Evolutionary conservation across 2,888 invertebrate genomes (phyloP).

Genomic region (Dioctria rufipes): DNA sequence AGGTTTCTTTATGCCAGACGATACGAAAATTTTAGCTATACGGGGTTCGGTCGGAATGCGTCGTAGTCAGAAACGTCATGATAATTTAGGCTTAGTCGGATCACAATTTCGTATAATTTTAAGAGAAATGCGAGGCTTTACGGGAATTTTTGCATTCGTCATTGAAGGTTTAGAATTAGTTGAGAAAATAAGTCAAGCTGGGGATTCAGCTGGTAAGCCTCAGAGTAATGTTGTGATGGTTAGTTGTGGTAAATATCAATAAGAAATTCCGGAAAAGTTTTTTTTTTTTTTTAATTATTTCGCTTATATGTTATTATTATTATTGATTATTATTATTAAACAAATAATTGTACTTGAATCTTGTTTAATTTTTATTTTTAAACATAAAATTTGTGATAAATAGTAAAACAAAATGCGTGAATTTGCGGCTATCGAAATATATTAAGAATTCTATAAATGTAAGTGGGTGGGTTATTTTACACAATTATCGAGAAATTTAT

Average conservation of each 20-base stretch:
- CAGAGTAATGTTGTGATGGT: constrained; percentile 82
- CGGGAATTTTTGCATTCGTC: constrained; percentile 86
- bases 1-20: constrained; percentile 85
- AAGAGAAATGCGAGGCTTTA: constrained; percentile 87
- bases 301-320: constrained; percentile 3
- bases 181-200: constrained; percentile 83
- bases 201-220: constrained; percentile 85
- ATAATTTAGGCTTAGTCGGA: constrained; percentile 86
- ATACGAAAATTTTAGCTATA: constrained; percentile 82
- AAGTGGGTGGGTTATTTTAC: constrained; percentile 11
- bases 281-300: neutral
- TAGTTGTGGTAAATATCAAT: constrained; percentile 82
- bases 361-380: constrained; percentile 11
- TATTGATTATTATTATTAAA: constrained; percentile 3
- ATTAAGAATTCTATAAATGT: constrained; percentile 28
- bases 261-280: constrained; percentile 57
- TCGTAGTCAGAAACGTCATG: constrained; percentile 84
- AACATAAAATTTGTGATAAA: constrained; percentile 32
- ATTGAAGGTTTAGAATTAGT: constrained; percentile 85
- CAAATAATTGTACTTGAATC: constrained; percentile 7
- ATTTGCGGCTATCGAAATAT: constrained; percentile 45
- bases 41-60: constrained; percentile 88
- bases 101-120: constrained; percentile 87
- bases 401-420: constrained; percentile 23
- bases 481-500: neutral